phyloP scores from a whole-genome alignment of 2,797 vertebrate species.

The Chanos chanos region DNA sequence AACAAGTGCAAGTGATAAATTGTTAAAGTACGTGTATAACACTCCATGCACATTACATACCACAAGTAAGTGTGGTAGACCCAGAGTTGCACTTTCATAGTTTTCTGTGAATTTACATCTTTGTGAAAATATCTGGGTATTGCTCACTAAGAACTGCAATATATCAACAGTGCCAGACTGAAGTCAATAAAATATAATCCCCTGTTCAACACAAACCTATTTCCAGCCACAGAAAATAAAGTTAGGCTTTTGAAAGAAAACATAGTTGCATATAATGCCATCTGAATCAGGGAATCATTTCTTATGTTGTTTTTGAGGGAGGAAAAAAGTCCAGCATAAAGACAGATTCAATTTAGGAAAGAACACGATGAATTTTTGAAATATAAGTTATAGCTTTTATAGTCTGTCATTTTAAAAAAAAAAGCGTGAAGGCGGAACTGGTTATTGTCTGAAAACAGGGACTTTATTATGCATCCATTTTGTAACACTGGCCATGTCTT shows the following conservation, averaged over 20 bases:
- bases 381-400: no score
- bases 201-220: slow-evolving; percentile 48
- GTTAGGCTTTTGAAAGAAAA: slow-evolving; percentile 17
- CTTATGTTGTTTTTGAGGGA: slow-evolving; percentile 12
- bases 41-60: no score
- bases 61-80: no score
- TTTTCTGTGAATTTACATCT: no score
- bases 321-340: background rate
- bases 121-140: slow-evolving; percentile 39
- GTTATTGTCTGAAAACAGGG: no score
- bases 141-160: slow-evolving; percentile 41
- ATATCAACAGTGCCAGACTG: no score
- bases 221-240: slow-evolving; percentile 57
- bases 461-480: no score
- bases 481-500: no score
- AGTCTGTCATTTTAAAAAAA: background rate
- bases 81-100: no score
- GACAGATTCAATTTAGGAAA: slow-evolving; percentile 16
- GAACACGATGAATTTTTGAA: background rate
- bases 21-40: no score
- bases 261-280: slow-evolving; percentile 21
- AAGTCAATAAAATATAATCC: slow-evolving; percentile 51
- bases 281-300: slow-evolving; percentile 5
- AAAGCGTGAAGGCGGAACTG: no score
- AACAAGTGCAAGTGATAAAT: no score